Evolutionary conservation across 92 coral and sea anemone genomes (phyloP), one percentile per base, ranked within the genome.

Genomic region (Plumapathes pennacea): DNA sequence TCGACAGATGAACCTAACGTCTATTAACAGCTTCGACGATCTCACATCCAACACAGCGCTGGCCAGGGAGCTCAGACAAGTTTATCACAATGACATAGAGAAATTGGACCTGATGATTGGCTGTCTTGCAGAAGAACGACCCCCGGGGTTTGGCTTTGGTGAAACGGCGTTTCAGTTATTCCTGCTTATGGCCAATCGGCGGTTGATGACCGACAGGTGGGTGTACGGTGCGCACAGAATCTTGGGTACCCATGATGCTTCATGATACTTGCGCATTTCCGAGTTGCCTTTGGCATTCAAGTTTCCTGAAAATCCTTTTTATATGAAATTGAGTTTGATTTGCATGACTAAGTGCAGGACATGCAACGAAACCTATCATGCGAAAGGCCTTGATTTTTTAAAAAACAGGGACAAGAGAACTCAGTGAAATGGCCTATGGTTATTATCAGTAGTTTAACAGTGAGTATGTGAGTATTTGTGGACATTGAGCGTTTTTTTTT

Each of bases 181-280:
- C 56, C 38, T 87, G 33, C 77, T 85, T 21, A 87, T 87, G 90
- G 96, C 96, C 2, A 82, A 87, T 62, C 82, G 96, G 29, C 80
- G 96, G 33, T 74, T 82, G 52, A 48, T 62, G 71, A 77, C 89
- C 3, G 96, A 87, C 80, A 83, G 96, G 96, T 87, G 42, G 12
- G 29, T 8, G 31, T n/a, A n/a, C n/a, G n/a, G n/a, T n/a, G n/a
- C n/a, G n/a, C n/a, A n/a, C n/a, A n/a, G n/a, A n/a, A n/a, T n/a
- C n/a, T n/a, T n/a, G n/a, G n/a, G n/a, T n/a, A n/a, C n/a, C n/a
- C n/a, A n/a, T n/a, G n/a, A n/a, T n/a, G n/a, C n/a, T n/a, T n/a
- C n/a, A n/a, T n/a, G n/a, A n/a, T n/a, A n/a, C n/a, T n/a, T n/a
- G n/a, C n/a, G n/a, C n/a, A n/a, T n/a, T n/a, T n/a, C n/a, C n/a